A percentile compares a stretch with the other conserved stretches of the same genome.
phyloP scores from a whole-genome alignment of 2,797 vertebrate species.

The Sebastes aleutianus region DNA sequence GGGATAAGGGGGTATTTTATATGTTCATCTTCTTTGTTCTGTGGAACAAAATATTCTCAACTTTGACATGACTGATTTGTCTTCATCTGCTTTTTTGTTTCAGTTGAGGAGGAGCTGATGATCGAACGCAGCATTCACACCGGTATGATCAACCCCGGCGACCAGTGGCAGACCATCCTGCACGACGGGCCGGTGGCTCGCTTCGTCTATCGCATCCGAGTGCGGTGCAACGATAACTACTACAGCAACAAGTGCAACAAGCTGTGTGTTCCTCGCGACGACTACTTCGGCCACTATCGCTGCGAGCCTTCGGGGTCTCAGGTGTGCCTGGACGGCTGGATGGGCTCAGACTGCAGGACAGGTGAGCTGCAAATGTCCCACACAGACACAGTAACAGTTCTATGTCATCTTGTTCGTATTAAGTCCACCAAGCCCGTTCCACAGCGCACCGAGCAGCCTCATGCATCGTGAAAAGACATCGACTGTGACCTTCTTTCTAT shows the following conservation, averaged over 20 bases:
- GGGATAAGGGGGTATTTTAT: not conserved
- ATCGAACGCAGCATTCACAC: constrained; percentile 89
- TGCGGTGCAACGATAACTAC: constrained; percentile 93
- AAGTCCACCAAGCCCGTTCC: not conserved
- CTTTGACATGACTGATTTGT: not conserved
- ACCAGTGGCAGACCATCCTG: constrained; percentile 87
- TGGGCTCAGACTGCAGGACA: constrained; percentile 90
- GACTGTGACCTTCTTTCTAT: no score
- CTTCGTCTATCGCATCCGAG: constrained; percentile 88
- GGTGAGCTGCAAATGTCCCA: constrained; percentile 76
- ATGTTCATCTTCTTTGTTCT: not conserved
- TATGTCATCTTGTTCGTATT: not conserved
- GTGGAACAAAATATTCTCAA: not conserved
- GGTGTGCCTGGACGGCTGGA: constrained; percentile 96
- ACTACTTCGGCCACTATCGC: constrained; percentile 95
- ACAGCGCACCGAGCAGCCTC: not conserved
- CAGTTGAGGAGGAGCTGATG: constrained; percentile 81
- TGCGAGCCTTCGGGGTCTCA: constrained; percentile 92
- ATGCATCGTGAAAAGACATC: not conserved
- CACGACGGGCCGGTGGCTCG: constrained; percentile 89
- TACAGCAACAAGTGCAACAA: constrained; percentile 94
- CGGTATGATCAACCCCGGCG: constrained; percentile 93
- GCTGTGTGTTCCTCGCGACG: constrained; percentile 91
- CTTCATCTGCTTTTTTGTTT: not conserved
- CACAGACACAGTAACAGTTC: not conserved